Conservation (phyloP, 2,888 invertebrate genomes). For the Allygus modestus region DNA sequence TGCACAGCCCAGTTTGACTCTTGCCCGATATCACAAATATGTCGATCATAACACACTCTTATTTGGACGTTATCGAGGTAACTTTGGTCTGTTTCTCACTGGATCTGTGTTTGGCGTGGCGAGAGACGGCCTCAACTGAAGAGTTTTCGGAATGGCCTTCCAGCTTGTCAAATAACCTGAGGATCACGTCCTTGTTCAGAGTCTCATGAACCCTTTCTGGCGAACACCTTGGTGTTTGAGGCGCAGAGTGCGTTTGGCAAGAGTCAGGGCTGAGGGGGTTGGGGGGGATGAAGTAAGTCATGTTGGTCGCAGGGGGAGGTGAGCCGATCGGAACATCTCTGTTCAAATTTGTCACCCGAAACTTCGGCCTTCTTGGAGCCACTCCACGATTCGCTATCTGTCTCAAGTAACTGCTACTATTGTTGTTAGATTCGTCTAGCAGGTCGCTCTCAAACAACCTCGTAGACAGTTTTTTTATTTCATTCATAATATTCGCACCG, state of each 20-base stretch:
- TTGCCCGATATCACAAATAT: conserved; percentile 30
- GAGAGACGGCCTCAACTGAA: background rate
- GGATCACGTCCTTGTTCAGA: conserved; percentile 82
- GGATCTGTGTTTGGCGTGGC: conserved; percentile 13
- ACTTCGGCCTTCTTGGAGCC: conserved; percentile 77
- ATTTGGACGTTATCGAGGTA: conserved; percentile 31
- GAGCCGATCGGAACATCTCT: conserved; percentile 85
- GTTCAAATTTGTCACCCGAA: conserved; percentile 82
- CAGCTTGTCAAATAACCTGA: conserved; percentile 59
- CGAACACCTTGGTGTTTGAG: conserved; percentile 69
- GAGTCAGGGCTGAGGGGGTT: conserved; percentile 62
- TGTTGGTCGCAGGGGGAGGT: conserved; percentile 71
- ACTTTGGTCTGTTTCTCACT: conserved; percentile 31
- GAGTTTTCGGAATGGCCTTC: background rate
- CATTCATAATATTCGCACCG: conserved; percentile 81
- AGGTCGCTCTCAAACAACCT: conserved; percentile 65
- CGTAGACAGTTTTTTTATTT: conserved; percentile 88
- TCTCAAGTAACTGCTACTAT: conserved; percentile 60
- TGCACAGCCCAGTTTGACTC: conserved; percentile 35
- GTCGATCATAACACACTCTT: background rate
- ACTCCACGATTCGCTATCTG: conserved; percentile 66
- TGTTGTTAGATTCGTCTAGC: conserved; percentile 64
- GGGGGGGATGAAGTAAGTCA: conserved; percentile 67
- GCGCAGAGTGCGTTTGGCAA: conserved; percentile 69
- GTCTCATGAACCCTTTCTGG: conserved; percentile 66